Evolutionary conservation across 2,113 vertebrate species (phyloP).

Genomic region (Xyliphius kryptos): DNA sequence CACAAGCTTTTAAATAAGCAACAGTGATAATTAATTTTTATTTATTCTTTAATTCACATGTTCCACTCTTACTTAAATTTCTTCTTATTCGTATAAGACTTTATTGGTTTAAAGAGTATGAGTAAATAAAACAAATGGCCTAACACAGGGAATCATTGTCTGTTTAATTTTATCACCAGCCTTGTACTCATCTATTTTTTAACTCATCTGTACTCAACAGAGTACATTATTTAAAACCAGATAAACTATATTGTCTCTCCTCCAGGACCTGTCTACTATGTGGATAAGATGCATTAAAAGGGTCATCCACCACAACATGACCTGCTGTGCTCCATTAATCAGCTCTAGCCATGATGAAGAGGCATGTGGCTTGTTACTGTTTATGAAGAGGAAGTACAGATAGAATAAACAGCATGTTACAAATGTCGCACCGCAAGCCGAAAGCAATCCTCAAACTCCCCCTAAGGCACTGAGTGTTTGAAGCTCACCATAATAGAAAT

Average conservation of each 20-base stretch:
- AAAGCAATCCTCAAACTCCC: conserved; percentile 18
- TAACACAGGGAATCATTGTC: neutral
- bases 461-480: conserved; percentile 30
- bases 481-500: conserved; percentile 27
- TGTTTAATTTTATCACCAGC: conserved; percentile 20
- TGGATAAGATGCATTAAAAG: conserved; percentile 7
- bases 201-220: conserved; percentile 1
- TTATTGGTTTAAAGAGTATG: conserved; percentile 15
- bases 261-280: no score
- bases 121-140: conserved; percentile 9
- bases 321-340: conserved; percentile 27
- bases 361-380: conserved; percentile 4
- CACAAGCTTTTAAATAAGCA: no score
- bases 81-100: conserved; percentile 25
- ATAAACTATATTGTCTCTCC: conserved; percentile 18
- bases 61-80: conserved; percentile 1
- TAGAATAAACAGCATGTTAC: conserved; percentile 32
- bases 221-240: conserved; percentile 21
- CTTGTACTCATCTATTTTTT: no score
- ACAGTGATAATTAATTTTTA: no score
- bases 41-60: conserved; percentile 14
- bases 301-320: conserved; percentile 6
- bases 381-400: conserved; percentile 25
- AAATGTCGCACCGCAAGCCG: conserved; percentile 13
- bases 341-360: conserved; percentile 10